Conservation (phyloP, 2,888 invertebrate genomes). For the Orgyia antiqua region DNA sequence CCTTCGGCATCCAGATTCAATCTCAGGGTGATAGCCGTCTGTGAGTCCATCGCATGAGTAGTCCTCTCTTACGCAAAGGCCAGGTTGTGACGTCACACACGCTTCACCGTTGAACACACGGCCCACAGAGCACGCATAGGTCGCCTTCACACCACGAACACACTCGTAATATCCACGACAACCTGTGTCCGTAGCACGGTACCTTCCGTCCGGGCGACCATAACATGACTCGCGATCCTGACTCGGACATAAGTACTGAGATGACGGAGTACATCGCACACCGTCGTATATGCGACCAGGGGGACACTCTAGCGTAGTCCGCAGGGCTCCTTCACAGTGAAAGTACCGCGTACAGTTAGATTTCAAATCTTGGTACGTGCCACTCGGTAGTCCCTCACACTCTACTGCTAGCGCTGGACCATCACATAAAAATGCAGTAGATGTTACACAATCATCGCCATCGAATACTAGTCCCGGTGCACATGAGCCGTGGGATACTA, state of each 20-base stretch:
- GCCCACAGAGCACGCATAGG: conserved; percentile 74
- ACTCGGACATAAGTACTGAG: conserved; percentile 63
- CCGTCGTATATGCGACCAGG: conserved; percentile 64
- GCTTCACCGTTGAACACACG: conserved; percentile 75
- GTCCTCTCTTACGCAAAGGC: conserved; percentile 54
- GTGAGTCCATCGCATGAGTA: conserved; percentile 67
- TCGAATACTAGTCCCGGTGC: conserved; percentile 67
- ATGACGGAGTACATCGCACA: conserved; percentile 50
- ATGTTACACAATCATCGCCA: conserved; percentile 61
- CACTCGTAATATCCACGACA: conserved; percentile 80
- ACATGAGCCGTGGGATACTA: conserved; percentile 65
- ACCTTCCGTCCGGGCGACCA: conserved; percentile 74
- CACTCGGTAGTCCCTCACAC: conserved; percentile 71
- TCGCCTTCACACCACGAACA: conserved; percentile 73
- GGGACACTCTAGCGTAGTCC: conserved; percentile 60
- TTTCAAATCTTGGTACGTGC: conserved; percentile 72
- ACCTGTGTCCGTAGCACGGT: conserved; percentile 66
- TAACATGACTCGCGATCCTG: conserved; percentile 71
- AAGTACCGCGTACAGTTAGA: conserved; percentile 74
- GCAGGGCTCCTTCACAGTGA: conserved; percentile 62
- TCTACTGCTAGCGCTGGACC: conserved; percentile 57
- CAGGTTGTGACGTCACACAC: conserved; percentile 58
- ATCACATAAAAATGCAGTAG: conserved; percentile 59
- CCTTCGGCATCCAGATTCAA: conserved; percentile 73
- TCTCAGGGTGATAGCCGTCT: conserved; percentile 78